These are phyloP conservation scores for Tachina lurida DNA, from an alignment of 2,888 invertebrate species.

Conservation along the genomic window DNA sequence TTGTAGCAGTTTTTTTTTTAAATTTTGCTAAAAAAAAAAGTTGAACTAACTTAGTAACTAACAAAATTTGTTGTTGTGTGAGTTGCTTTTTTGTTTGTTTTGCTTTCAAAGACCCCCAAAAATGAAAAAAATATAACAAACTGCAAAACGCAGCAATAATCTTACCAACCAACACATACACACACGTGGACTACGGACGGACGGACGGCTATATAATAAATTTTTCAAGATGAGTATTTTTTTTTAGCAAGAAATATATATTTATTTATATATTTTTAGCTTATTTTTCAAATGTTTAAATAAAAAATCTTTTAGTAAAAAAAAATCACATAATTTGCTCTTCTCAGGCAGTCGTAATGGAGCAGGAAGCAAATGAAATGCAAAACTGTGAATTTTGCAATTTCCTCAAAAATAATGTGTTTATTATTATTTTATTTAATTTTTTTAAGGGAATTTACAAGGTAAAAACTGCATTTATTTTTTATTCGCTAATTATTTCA, in stretches of 20 bases:
- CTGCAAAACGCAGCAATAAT: constrained; percentile 38
- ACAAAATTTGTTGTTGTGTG: constrained; percentile 47
- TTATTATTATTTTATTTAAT: constrained; percentile 1
- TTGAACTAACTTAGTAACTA: constrained; percentile 68
- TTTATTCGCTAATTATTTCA: constrained; percentile 8
- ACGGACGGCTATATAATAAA: constrained; percentile 7
- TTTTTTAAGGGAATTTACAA: background rate
- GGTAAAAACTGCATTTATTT: constrained; percentile 42
- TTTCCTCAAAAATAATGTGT: constrained; percentile 53
- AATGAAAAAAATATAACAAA: background rate
- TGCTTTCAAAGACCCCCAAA: constrained; percentile 30
- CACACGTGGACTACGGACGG: background rate
- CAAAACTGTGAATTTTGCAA: constrained; percentile 57
- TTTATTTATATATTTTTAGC: constrained; percentile 34
- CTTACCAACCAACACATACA: background rate
- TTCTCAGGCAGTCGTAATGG: constrained; percentile 44
- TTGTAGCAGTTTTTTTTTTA: constrained; percentile 31
- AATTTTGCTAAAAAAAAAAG: constrained; percentile 40
- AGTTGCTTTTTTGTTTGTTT: background rate
- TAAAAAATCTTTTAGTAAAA: background rate
- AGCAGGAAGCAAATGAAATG: constrained; percentile 65
- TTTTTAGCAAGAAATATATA: constrained; percentile 10
- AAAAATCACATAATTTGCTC: constrained; percentile 33
- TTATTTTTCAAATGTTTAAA: constrained; percentile 26
- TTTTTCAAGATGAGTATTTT: constrained; percentile 24